These are phyloP conservation scores for Dryobates pubescens DNA, from an alignment of 2,797 vertebrate species.

Conservation along the genomic window DNA sequence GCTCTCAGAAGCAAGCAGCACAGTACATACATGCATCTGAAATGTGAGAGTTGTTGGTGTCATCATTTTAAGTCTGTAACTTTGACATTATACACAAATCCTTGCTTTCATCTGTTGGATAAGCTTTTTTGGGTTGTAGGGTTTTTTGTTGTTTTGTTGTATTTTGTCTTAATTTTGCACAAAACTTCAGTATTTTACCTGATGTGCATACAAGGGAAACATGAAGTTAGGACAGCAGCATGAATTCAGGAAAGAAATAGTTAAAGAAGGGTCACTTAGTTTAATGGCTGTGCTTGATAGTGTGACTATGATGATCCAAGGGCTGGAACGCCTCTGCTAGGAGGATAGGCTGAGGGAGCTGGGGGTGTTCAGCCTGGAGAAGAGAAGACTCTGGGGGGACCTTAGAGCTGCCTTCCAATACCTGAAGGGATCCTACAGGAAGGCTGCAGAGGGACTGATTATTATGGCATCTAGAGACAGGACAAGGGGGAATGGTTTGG, in stretches of 20 bases:
- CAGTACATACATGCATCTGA: background rate
- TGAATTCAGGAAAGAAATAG: background rate
- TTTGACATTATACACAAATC: background rate
- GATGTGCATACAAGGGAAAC: background rate
- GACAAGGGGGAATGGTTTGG: no score
- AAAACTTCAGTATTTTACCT: background rate
- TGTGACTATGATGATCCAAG: background rate
- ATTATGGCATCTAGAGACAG: no score
- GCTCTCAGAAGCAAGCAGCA: background rate
- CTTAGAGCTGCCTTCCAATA: no score
- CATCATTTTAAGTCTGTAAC: background rate
- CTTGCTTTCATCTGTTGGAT: background rate
- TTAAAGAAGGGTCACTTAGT: background rate
- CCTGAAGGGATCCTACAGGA: no score
- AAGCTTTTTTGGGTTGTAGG: background rate
- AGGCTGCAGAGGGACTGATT: no score
- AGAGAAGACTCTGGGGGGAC: no score
- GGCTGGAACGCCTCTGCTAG: no score
- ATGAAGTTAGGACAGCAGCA: background rate
- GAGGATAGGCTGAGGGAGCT: no score
- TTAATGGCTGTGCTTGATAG: background rate
- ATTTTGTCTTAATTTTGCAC: background rate
- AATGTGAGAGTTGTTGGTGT: background rate
- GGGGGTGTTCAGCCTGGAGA: no score
- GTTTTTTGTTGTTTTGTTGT: no score